A percentile compares a stretch with the other conserved stretches of the same genome.
phyloP scores from a whole-genome alignment of 2,113 vertebrate species.

The Hucho hucho region DNA sequence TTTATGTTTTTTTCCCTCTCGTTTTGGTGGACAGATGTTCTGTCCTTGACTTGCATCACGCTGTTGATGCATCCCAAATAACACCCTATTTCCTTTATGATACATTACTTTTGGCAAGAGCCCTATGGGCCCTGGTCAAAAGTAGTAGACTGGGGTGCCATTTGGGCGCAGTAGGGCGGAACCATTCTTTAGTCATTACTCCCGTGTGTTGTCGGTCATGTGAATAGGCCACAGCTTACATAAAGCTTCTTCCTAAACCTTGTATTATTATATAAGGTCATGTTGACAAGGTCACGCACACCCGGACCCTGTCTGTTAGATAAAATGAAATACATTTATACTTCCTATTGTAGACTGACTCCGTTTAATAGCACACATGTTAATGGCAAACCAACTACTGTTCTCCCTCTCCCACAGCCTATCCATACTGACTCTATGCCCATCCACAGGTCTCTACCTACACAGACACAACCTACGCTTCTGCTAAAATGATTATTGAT shows the following conservation, averaged over 20 bases:
- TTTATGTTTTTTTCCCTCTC: not conserved
- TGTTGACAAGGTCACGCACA: conserved; percentile 32
- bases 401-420: no score
- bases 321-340: conserved; percentile 26
- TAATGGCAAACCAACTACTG: not conserved
- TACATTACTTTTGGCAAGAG: no score
- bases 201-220: not conserved
- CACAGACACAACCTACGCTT: no score
- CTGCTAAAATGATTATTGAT: no score
- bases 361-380: conserved; percentile 6
- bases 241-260: conserved; percentile 22
- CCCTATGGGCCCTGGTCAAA: no score
- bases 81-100: no score
- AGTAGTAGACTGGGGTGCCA: no score
- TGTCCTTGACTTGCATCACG: conserved; percentile 33
- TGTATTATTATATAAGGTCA: conserved; percentile 19
- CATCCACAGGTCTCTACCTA: no score
- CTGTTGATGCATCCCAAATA: not conserved
- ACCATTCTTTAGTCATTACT: conserved; percentile 13
- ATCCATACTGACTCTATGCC: no score
- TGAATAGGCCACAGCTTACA: conserved; percentile 14
- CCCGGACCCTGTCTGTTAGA: conserved; percentile 40
- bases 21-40: conserved; percentile 15
- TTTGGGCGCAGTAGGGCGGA: not conserved
- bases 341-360: conserved; percentile 23